Evolutionary conservation across 2,888 invertebrate species (phyloP).

Genomic region (Imbricaverruca yamaguchii): DNA sequence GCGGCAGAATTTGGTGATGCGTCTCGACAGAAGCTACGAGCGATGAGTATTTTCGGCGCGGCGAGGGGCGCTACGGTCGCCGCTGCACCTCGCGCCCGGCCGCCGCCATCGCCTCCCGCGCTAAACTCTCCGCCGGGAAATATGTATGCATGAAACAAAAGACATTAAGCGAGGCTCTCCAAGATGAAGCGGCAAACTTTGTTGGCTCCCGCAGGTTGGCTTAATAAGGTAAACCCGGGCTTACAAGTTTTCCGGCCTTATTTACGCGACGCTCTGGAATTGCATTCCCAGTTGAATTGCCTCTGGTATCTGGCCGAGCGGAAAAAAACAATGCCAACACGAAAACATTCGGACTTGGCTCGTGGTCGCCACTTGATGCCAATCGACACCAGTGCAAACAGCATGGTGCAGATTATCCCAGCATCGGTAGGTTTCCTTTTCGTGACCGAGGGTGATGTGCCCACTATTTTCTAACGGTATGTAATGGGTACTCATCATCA

Average conservation of each 20-base stretch:
- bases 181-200: constrained; percentile 19
- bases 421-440: too few species aligned
- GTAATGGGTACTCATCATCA: too few species aligned
- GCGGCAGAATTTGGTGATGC: not conserved
- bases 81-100: not conserved
- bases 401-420: too few species aligned
- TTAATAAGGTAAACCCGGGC: constrained; percentile 16
- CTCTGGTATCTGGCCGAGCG: not conserved
- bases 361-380: not conserved
- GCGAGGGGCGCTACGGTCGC: not conserved
- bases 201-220: constrained; percentile 15
- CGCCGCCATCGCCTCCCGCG: not conserved
- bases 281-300: not conserved
- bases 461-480: too few species aligned
- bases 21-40: not conserved
- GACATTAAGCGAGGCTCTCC: constrained; percentile 14
- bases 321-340: constrained; percentile 7
- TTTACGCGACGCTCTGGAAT: not conserved
- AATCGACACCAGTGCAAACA: too few species aligned
- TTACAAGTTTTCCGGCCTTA: not conserved
- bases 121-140: constrained; percentile 15
- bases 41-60: not conserved
- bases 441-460: too few species aligned
- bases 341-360: not conserved
- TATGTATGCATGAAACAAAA: constrained; percentile 21